Base-by-base conservation (phyloP, 2,113 vertebrate genomes). In the Mobula hypostoma region DNA sequence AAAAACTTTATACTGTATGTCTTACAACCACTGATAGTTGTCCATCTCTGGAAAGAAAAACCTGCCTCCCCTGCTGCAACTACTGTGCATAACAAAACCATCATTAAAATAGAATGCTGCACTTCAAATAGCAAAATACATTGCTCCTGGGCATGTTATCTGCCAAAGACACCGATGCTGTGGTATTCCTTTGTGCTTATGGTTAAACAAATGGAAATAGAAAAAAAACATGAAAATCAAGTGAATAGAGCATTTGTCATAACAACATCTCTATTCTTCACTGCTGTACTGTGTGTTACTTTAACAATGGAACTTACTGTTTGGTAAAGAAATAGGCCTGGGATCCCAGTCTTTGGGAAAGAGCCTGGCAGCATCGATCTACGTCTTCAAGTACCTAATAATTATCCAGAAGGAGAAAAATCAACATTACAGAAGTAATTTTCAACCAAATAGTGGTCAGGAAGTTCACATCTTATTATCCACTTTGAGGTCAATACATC, bases 281-380 rank as follows among this genome's bases (percentile, higher is more conserved):
- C 6, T 82, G 40, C n/a, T 94, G 40, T 85, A 95, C 56, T 74
- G 72, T 74, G 94, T 95, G 21, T 2, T 94, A 94, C 17, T 36
- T 85, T 63, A 32, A 80, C 66, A 76, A 36, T 82, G 32, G 88
- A 94, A 97, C 98, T 94, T 98, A 99, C 98, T 98, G 98, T 95
- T 98, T 99, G 96, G 98, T 99, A 96, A 99, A 99, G 97, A 99
- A 99, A 96, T 97, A 99, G 0, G 97, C 97, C 58, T 99, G 98
- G 76, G 98, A 98, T 95, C 98, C 98, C 94, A 99, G 96, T 95
- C 98, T 97, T 95, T 99, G 98, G 93, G 98, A 98, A 77, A 99
- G 97, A 94, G 98, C 99, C 95, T 99, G 98, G 95, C 98, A 99
- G 96, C 98, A 99, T 95, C 98, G 98, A 96, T 97, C 98, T 94